Base-by-base conservation (phyloP, 2,113 vertebrate genomes). In the Ceuthmochares aereus region DNA sequence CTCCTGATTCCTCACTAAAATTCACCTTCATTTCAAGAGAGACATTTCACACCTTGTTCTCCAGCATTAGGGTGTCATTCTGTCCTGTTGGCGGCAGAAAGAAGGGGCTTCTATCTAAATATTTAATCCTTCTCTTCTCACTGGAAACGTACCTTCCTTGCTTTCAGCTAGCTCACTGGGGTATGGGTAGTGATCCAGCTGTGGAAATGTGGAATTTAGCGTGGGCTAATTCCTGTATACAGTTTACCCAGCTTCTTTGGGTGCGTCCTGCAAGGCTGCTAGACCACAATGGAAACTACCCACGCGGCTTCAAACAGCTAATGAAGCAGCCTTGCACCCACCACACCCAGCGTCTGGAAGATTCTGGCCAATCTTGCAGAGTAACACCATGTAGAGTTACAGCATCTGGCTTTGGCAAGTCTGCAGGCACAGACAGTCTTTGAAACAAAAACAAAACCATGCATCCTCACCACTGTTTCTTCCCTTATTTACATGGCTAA, bases 281-380 rank as follows among this genome's bases (percentile, higher is more conserved):
- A 93, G 89, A 95, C 94, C 95, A 95, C 96, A 96, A 93, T 96
- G 91, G 96, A 96, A 97, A 96, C 89, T 91, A 93, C 94, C 93
- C 94, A 95, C 77, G 59, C 95, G 92, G 94, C 93, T 96, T 96
- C 96, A 96, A 95, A 96, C 91, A 81, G 84, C 93, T 95, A 95
- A 97, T 93, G 95, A 82, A 67, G 77, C 1, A 30, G 93, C 95
- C 94, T 97, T 6, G 91, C 93, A 94, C 91, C 94, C 96, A 94
- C 96, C 95, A 94, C 95, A 82, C 96, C 96, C 96, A 91, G 66
- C 0, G 36, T 85, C 94, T 95, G 94, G 91, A 94, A 95, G 94
- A 95, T 95, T 95, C 93, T 95, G 94, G 95, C 95, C 96, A 93
- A 75, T 96, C 66, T 75, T 72, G 87, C 77, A 67, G 86, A 80